A percentile compares a stretch with the other conserved stretches of the same genome.
Evolutionary conservation across 2,113 vertebrate species (phyloP).

Genomic region (Nyctibius bracteatus): DNA sequence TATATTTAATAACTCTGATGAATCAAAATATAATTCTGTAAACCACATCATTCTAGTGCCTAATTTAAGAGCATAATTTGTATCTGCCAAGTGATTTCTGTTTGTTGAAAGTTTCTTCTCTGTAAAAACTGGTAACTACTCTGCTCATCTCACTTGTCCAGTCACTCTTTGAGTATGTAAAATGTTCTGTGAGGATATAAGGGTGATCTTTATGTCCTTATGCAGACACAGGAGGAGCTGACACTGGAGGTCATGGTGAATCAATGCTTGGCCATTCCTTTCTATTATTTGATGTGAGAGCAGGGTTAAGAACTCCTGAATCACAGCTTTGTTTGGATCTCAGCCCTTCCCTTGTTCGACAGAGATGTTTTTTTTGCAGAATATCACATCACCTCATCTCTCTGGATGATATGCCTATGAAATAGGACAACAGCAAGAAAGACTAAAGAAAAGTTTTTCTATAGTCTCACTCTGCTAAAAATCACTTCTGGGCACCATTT

Average conservation of each 20-base stretch:
- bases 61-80: neutral
- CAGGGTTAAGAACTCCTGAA: neutral
- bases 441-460: neutral
- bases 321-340: neutral
- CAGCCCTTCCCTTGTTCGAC: accelerated
- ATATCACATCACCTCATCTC: neutral
- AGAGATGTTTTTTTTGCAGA: neutral
- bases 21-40: constrained; percentile 22
- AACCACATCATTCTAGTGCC: neutral
- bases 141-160: neutral
- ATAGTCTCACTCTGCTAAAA: neutral
- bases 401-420: neutral
- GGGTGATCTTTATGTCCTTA: neutral
- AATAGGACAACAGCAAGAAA: neutral
- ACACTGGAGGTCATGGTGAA: neutral
- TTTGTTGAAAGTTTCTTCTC: neutral
- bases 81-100: neutral
- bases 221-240: neutral
- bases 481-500: neutral
- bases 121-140: neutral
- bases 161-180: neutral
- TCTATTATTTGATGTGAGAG: neutral
- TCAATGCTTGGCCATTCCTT: neutral
- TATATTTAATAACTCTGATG: neutral
- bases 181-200: neutral